Base-by-base conservation (phyloP, 2,797 vertebrate genomes). In the Thaleichthys pacificus region DNA sequence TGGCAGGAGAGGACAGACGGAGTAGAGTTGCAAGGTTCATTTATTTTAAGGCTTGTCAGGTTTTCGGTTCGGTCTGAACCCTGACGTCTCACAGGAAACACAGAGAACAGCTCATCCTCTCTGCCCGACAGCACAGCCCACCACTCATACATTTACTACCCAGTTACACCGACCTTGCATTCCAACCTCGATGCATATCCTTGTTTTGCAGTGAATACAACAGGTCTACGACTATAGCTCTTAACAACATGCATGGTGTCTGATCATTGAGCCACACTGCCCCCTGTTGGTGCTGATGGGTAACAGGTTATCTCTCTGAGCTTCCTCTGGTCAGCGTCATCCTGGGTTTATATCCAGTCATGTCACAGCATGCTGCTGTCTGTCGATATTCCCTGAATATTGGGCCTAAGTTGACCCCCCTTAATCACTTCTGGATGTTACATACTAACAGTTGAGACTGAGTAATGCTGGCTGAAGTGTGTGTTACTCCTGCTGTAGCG, bases 11-110 rank as follows among this genome's bases (percentile, higher is more conserved):
- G 84, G 78, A 75, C 81, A 80, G 49, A 19, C 26, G 14, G 84
- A 90, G 89, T 88, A 88, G 84, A 91, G 86, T 91, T 91, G 80
- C 89, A 87, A 17, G 66, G 68, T 83, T 83, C 79, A 12, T 12
- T 51, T 51, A 51, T 51, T 51, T 51, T 12, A 51, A 17, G 47
- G 70, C 74, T 67, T 86, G 88, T 89, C 88, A 88, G 80, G 69
- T 77, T 72, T 70, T 30, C 4, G 15, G 24, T 62, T 62, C 15
- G 4, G 21, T 62, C 14, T 62, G 8, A 30, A 30, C 4, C 61
- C 15, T 62, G 61, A 62, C 28, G 14, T 17, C 61, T 11, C 24
- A 19, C 61, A 62, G 5, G 30, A 30, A 62, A 30, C 11, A 30
- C 11, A 15, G 7, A 30, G 61, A 62, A 17, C 61, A 17, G 24